These are phyloP conservation scores for Troilus luridus DNA, from an alignment of 2,888 invertebrate genomes.

Conservation along the genomic window DNA sequence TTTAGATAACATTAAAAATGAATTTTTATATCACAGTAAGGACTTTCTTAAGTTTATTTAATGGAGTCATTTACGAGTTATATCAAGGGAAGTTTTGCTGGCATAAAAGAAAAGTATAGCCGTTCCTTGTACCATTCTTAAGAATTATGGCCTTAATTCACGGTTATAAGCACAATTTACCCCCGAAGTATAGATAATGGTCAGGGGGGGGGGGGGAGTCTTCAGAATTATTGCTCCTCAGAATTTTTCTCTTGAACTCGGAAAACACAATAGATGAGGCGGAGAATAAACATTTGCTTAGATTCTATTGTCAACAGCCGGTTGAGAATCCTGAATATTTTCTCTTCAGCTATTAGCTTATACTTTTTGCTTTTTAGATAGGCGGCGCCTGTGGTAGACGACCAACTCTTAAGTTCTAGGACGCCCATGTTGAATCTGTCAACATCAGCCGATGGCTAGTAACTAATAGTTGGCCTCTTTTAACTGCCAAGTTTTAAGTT, in stretches of 20 bases:
- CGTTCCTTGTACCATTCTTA: background rate
- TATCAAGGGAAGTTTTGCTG: too few relatives aligned
- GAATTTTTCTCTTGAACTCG: too few relatives aligned
- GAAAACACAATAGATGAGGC: background rate
- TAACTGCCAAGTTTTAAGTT: background rate
- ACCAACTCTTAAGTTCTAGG: background rate
- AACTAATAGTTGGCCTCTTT: background rate
- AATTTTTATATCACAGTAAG: too few relatives aligned
- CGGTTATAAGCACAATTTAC: background rate
- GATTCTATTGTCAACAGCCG: background rate
- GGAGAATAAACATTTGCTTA: conserved; percentile 14
- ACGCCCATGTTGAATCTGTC: background rate
- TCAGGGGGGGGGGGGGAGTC: background rate
- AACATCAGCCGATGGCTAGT: background rate
- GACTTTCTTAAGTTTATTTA: too few relatives aligned
- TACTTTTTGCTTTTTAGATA: background rate
- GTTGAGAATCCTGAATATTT: background rate
- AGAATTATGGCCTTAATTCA: background rate
- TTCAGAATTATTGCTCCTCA: background rate
- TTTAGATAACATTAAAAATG: too few relatives aligned
- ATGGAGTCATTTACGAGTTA: too few relatives aligned
- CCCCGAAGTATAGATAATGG: background rate
- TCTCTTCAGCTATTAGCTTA: background rate
- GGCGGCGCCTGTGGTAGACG: background rate
- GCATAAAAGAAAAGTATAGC: background rate